Percentiles rank a stretch among this genome's conserved stretches.
These are phyloP conservation scores for Coptodon rendalli DNA, from an alignment of 2,113 vertebrate species.

Conservation along the genomic window DNA sequence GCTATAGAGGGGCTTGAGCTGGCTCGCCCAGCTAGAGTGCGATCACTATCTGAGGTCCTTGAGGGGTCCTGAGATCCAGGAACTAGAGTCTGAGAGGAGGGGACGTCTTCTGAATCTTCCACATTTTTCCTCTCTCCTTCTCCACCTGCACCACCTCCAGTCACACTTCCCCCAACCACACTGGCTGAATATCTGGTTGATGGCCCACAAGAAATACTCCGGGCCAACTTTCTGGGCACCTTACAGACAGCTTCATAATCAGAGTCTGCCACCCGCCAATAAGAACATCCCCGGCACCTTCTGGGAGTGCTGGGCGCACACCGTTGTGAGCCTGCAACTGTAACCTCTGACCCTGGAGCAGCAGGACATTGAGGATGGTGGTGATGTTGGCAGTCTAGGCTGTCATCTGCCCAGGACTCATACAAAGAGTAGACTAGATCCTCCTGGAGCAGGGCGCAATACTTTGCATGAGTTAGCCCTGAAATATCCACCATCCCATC, in stretches of 20 bases:
- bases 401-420: constrained; percentile 86
- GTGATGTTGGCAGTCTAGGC: constrained; percentile 67
- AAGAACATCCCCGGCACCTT: constrained; percentile 80
- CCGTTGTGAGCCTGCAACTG: constrained; percentile 26
- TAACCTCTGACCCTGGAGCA: constrained; percentile 56
- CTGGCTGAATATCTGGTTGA: constrained; percentile 80
- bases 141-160: background rate
- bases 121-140: background rate
- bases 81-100: constrained; percentile 65
- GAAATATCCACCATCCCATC: constrained; percentile 79
- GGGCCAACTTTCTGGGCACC: constrained; percentile 84
- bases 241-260: constrained; percentile 94
- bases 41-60: constrained; percentile 66
- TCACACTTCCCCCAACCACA: constrained; percentile 56
- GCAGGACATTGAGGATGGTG: constrained; percentile 66
- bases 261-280: constrained; percentile 81
- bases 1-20: constrained; percentile 81
- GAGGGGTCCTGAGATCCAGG: constrained; percentile 53
- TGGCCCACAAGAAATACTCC: constrained; percentile 79
- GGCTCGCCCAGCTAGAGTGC: constrained; percentile 75
- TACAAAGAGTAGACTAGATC: constrained; percentile 89
- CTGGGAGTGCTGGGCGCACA: constrained; percentile 62
- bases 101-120: constrained; percentile 69
- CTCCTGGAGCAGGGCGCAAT: constrained; percentile 85
- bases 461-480: constrained; percentile 77